phyloP scores from a whole-genome alignment of 2,888 invertebrate species.

The Eupithecia insigniata region DNA sequence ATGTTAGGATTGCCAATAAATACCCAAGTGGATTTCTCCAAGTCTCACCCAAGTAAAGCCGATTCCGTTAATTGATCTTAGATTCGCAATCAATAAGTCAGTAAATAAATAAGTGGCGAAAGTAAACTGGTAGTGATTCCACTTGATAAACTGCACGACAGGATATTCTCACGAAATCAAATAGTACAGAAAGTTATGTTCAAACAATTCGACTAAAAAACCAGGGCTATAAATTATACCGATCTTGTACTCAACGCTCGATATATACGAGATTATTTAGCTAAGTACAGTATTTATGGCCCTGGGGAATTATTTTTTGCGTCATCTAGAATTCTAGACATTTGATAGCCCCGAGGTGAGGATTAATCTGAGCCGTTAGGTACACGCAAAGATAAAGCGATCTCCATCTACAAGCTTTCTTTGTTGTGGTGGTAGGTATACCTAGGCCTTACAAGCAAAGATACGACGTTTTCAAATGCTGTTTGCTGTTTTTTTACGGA shows the following conservation, averaged over 20 bases:
- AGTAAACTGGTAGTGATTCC: conserved; percentile 24
- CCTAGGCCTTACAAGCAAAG: no score
- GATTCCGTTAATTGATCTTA: conserved; percentile 26
- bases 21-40: conserved; percentile 7
- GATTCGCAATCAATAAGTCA: conserved; percentile 22
- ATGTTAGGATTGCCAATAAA: conserved; percentile 10
- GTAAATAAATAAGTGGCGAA: conserved; percentile 24
- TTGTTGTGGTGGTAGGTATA: no score
- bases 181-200: conserved; percentile 16
- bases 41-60: neutral
- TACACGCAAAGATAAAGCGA: conserved; percentile 38
- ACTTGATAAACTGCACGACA: conserved; percentile 31
- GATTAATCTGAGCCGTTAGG: conserved; percentile 34
- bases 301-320: conserved; percentile 29
- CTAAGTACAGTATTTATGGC: conserved; percentile 42
- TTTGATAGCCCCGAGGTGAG: conserved; percentile 9
- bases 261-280: conserved; percentile 46
- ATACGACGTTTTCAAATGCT: no score
- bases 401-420: conserved; percentile 40
- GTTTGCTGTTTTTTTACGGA: no score
- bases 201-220: conserved; percentile 33
- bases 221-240: conserved; percentile 40
- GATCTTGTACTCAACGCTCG: conserved; percentile 43
- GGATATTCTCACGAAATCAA: conserved; percentile 35
- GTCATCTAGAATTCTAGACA: conserved; percentile 25